These are phyloP conservation scores for Siniperca scherzeri DNA, from an alignment of 2,797 vertebrate species.

Conservation along the genomic window DNA sequence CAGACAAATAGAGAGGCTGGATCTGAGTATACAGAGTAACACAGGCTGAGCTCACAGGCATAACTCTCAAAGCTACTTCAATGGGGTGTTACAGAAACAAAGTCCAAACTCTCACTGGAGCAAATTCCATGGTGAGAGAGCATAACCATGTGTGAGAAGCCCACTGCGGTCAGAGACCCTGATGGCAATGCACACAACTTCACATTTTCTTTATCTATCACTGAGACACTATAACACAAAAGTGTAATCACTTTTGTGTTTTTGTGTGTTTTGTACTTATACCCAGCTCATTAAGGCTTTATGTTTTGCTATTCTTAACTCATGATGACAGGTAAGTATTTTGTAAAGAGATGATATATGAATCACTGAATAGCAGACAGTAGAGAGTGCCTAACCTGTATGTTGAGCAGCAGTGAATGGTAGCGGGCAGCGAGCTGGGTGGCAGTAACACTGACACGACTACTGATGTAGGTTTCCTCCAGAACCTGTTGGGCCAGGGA, in stretches of 20 bases:
- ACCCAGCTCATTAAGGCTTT: slow-evolving; percentile 3
- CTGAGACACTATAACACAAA: slow-evolving; percentile 7
- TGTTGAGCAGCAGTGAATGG: slow-evolving; percentile 92
- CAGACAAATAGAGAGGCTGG: slow-evolving; percentile 72
- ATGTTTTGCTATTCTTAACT: not conserved
- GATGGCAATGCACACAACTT: slow-evolving; percentile 13
- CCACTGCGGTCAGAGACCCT: slow-evolving; percentile 24
- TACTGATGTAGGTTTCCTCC: slow-evolving; percentile 91
- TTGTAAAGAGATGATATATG: not conserved
- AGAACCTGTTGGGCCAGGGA: slow-evolving; percentile 93
- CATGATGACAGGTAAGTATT: not conserved
- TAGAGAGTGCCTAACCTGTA: slow-evolving; percentile 76
- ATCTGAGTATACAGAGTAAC: slow-evolving; percentile 66
- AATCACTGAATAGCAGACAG: not conserved
- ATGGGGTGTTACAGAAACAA: slow-evolving; percentile 63
- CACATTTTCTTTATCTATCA: slow-evolving; percentile 19
- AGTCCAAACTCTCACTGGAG: slow-evolving; percentile 60
- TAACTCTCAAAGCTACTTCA: slow-evolving; percentile 68
- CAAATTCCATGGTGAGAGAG: slow-evolving; percentile 51
- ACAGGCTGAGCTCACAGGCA: slow-evolving; percentile 53
- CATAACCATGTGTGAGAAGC: slow-evolving; percentile 48
- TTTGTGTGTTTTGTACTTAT: too few relatives aligned
- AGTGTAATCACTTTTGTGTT: not conserved
- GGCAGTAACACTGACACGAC: slow-evolving; percentile 89
- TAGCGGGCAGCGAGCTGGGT: slow-evolving; percentile 93